Conservation (phyloP, 2,797 vertebrate species). For the Sandelia bainsii region DNA sequence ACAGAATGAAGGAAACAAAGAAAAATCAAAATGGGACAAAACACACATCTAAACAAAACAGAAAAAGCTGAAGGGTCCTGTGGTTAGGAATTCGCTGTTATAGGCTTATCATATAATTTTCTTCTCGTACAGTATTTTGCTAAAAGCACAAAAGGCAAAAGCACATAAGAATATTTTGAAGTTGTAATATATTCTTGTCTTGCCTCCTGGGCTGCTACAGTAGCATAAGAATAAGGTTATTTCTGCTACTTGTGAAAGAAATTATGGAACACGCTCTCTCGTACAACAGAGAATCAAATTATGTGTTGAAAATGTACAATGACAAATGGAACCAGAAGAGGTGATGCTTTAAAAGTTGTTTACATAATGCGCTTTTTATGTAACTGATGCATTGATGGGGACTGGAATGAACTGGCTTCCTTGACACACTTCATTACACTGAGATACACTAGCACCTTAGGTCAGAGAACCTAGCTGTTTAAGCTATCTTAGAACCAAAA, state of each 20-base stretch:
- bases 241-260: slow-evolving; percentile 31
- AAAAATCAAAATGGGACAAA: neutral
- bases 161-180: slow-evolving; percentile 10
- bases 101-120: slow-evolving; percentile 32
- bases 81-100: slow-evolving; percentile 19
- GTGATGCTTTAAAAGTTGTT: slow-evolving; percentile 48
- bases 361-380: slow-evolving; percentile 57
- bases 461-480: slow-evolving; percentile 56
- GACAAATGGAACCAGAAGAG: slow-evolving; percentile 63
- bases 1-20: neutral
- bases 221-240: slow-evolving; percentile 32
- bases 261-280: slow-evolving; percentile 21
- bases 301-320: slow-evolving; percentile 56
- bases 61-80: slow-evolving; percentile 5
- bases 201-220: slow-evolving; percentile 12
- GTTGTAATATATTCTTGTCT: slow-evolving; percentile 7
- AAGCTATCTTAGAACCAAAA: slow-evolving; percentile 53
- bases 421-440: slow-evolving; percentile 65
- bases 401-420: slow-evolving; percentile 59
- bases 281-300: slow-evolving; percentile 44
- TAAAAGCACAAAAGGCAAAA: slow-evolving; percentile 36
- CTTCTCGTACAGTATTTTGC: slow-evolving; percentile 12
- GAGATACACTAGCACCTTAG: slow-evolving; percentile 44
- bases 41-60: neutral
- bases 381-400: slow-evolving; percentile 54